A percentile compares a stretch with the other conserved stretches of the same genome.
These are phyloP conservation scores for Atherix ibis DNA, from an alignment of 2,888 invertebrate genomes.

Conservation along the genomic window DNA sequence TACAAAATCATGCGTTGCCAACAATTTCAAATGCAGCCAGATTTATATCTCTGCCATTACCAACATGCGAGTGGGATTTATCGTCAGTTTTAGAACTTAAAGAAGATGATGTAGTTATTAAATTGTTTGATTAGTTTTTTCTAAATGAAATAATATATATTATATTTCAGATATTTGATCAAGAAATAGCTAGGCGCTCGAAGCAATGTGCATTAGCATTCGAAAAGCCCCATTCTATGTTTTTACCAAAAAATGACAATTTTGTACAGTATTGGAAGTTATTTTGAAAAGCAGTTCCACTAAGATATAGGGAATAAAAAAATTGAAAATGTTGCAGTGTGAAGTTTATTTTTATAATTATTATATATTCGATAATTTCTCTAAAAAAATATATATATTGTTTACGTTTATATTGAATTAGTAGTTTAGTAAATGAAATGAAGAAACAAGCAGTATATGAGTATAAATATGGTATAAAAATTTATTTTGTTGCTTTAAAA, in stretches of 20 bases:
- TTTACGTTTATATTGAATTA: no score
- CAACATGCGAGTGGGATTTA: slow-evolving; percentile 52
- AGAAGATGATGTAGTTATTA: slow-evolving; percentile 39
- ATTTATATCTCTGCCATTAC: slow-evolving; percentile 50
- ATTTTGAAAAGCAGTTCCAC: no score
- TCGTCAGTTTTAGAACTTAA: slow-evolving; percentile 47
- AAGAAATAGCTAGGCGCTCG: slow-evolving; percentile 57
- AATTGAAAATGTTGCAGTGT: no score
- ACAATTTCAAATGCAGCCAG: slow-evolving; percentile 54
- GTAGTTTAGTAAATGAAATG: no score
- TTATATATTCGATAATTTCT: no score
- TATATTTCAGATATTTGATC: slow-evolving; percentile 49
- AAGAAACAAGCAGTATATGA: no score
- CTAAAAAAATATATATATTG: no score
- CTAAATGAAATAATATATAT: slow-evolving; percentile 2
- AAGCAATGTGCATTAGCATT: slow-evolving; percentile 62
- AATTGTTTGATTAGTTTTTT: neutral
- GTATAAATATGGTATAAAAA: no score
- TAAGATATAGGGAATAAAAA: no score
- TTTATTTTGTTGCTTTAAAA: no score
- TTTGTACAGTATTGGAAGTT: slow-evolving; percentile 51
- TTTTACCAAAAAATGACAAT: slow-evolving; percentile 44
- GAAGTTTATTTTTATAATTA: no score
- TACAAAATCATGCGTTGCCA: slow-evolving; percentile 59
- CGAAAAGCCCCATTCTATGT: slow-evolving; percentile 49